Evolutionary conservation across 2,888 invertebrate species (phyloP), one percentile per base, ranked within the genome.

Genomic region (Troglohyphantes excavatus): DNA sequence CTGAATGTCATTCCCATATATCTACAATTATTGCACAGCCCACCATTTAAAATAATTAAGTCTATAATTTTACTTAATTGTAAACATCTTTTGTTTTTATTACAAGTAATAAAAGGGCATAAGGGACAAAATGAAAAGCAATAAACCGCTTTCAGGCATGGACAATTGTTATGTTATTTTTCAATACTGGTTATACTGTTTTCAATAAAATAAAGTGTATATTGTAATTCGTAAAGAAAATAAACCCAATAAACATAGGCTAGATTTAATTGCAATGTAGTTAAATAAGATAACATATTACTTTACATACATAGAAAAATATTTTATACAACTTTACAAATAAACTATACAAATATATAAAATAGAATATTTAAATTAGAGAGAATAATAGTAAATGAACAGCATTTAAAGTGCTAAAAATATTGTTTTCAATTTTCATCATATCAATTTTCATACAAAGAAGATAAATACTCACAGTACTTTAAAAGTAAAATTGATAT

Each of bases 181-280:
- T n/a, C n/a, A n/a, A n/a, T n/a, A n/a, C n/a, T n/a, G n/a, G n/a
- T n/a, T n/a, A n/a, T n/a, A n/a, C n/a, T n/a, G n/a, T n/a, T n/a
- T n/a, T n/a, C n/a, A n/a, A n/a, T n/a, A n/a, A n/a, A n/a, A n/a
- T n/a, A n/a, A n/a, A n/a, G n/a, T n/a, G n/a, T n/a, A n/a, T n/a
- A n/a, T n/a, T n/a, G n/a, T n/a, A n/a, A n/a, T n/a, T n/a, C n/a
- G n/a, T n/a, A 39, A 39, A 39, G 39, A 13, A 39, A 39, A 39
- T 13, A 39, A 39, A 39, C n/a, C 23, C 46, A 39, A 26, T 46
- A 72, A 13, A 72, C 26, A 72, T 33, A 26, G 6, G 46, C 46
- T 46, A 7, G 46, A 33, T 72, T 72, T 26, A 26, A 72, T 72
- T 72, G 26, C 70, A 46, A 46, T 72, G 11, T 17, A 46, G 33